These are phyloP conservation scores for Dioctria linearis DNA, from an alignment of 2,888 invertebrate species.

Conservation along the genomic window DNA sequence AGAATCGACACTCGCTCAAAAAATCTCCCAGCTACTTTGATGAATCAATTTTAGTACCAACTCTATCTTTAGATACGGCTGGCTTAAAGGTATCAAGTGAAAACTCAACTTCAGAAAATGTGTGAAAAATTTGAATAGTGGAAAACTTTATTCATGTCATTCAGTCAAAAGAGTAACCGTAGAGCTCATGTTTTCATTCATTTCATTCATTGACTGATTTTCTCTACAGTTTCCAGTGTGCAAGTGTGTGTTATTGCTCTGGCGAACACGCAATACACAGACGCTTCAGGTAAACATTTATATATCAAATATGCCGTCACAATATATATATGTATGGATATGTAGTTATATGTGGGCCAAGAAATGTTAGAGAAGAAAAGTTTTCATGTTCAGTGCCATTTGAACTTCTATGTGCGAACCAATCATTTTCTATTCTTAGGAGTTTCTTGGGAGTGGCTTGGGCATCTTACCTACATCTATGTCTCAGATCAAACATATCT, in stretches of 20 bases:
- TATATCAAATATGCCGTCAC: too few relatives aligned
- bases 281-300: background rate
- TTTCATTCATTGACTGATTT: too few relatives aligned
- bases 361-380: background rate
- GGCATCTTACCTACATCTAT: slow-evolving; percentile 1
- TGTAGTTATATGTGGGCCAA: too few relatives aligned
- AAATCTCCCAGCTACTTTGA: background rate
- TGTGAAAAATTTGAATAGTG: too few relatives aligned
- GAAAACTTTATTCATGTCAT: too few relatives aligned
- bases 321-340: too few relatives aligned
- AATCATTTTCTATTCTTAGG: slow-evolving; percentile 26
- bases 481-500: slow-evolving; percentile 17
- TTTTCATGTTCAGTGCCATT: background rate
- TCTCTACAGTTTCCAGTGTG: too few relatives aligned
- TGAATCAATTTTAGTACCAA: slow-evolving; percentile 31
- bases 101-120: too few relatives aligned
- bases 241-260: too few relatives aligned
- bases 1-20: background rate
- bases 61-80: background rate
- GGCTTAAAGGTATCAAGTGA: too few relatives aligned
- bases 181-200: too few relatives aligned
- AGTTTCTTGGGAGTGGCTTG: slow-evolving; percentile 30
- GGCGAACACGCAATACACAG: background rate
- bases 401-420: slow-evolving; percentile 8
- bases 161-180: too few relatives aligned